Evolutionary conservation across 2,797 vertebrate genomes (phyloP).

Genomic region (Chelidonichthys spinosus): DNA sequence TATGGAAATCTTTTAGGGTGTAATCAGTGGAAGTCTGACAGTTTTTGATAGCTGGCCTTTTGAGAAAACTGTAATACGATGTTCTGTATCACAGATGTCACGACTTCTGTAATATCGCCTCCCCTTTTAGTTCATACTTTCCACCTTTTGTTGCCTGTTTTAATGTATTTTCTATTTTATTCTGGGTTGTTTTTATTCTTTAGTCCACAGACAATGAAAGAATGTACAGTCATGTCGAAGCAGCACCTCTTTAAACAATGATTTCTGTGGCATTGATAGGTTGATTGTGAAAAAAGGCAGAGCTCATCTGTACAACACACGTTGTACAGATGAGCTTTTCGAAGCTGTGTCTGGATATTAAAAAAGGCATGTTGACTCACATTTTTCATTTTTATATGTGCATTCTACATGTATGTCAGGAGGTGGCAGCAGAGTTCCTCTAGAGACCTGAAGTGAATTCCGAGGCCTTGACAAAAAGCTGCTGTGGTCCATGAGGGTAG

Average conservation of each 20-base stretch:
- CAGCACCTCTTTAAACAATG: constrained; percentile 1
- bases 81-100: constrained; percentile 19
- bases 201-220: constrained; percentile 29
- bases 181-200: constrained; percentile 34
- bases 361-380: constrained; percentile 27
- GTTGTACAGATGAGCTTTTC: constrained; percentile 45
- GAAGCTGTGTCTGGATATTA: constrained; percentile 47
- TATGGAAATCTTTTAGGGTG: constrained; percentile 18
- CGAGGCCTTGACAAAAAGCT: not conserved
- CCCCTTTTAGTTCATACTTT: constrained; percentile 16
- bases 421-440: constrained; percentile 70
- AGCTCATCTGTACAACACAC: constrained; percentile 22
- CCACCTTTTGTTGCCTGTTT: constrained; percentile 40
- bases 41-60: not conserved
- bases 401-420: constrained; percentile 49
- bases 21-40: constrained; percentile 16
- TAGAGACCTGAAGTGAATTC: not conserved
- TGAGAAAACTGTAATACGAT: constrained; percentile 10
- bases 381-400: not conserved
- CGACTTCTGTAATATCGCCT: constrained; percentile 22
- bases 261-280: constrained; percentile 10
- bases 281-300: constrained; percentile 30
- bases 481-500: not conserved
- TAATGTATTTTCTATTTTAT: constrained; percentile 44
- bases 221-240: constrained; percentile 41